A percentile compares a stretch with the other conserved stretches of the same genome.
These are phyloP conservation scores for Thomomys bottae DNA, from an alignment of 2,113 vertebrate genomes.

Conservation along the genomic window DNA sequence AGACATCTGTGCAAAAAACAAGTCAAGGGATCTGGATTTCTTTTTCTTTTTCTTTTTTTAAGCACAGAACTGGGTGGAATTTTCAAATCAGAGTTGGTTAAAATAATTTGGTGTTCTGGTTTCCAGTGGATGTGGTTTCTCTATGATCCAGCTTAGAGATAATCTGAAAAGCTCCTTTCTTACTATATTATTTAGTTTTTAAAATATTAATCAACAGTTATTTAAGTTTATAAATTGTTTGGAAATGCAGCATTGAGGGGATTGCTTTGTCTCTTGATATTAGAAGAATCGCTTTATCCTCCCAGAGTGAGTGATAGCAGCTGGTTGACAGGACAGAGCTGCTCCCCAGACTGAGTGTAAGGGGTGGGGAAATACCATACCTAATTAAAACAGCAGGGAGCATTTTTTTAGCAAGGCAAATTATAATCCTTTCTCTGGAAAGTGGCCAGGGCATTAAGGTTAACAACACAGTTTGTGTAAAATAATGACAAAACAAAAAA, in stretches of 20 bases:
- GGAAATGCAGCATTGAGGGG: slow-evolving; percentile 40
- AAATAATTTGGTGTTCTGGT: slow-evolving; percentile 53
- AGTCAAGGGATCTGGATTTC: neutral
- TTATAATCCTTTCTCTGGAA: slow-evolving; percentile 79
- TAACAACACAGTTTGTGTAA: slow-evolving; percentile 66
- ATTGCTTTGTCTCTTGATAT: slow-evolving; percentile 63
- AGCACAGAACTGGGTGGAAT: neutral
- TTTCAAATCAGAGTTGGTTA: slow-evolving; percentile 46
- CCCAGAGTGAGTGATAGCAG: slow-evolving; percentile 65
- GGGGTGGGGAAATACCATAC: slow-evolving; percentile 65
- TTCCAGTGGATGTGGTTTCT: slow-evolving; percentile 36
- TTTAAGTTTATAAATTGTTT: slow-evolving; percentile 56
- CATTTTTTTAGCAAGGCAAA: slow-evolving; percentile 77
- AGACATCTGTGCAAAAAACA: neutral
- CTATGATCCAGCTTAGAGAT: slow-evolving; percentile 51
- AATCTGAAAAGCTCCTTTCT: slow-evolving; percentile 63
- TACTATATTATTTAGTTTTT: slow-evolving; percentile 57
- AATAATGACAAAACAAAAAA: slow-evolving; percentile 70
- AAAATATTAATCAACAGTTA: slow-evolving; percentile 45
- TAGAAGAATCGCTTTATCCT: slow-evolving; percentile 49
- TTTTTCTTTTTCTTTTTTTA: neutral
- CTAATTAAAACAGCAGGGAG: slow-evolving; percentile 81
- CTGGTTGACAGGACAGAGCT: slow-evolving; percentile 68
- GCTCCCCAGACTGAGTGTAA: slow-evolving; percentile 38
- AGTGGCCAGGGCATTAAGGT: slow-evolving; percentile 74